Conservation (phyloP, 2,113 vertebrate genomes). For the Physeter macrocephalus region DNA sequence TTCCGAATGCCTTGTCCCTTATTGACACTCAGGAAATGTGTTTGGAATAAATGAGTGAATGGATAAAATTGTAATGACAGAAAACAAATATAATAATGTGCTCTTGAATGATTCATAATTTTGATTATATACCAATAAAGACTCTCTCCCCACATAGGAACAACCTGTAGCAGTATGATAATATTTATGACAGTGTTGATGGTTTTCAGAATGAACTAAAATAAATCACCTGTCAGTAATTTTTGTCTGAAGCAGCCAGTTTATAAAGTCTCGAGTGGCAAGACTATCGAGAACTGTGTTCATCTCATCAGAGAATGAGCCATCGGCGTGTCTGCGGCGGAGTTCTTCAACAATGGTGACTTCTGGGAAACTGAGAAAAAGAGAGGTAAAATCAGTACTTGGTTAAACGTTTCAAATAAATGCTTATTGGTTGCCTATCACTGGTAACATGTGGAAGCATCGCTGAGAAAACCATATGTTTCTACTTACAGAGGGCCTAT, state of each 20-base stretch:
- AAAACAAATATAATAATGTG: background rate
- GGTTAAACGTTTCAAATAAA: background rate
- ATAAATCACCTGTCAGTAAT: constrained; percentile 84
- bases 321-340: constrained; percentile 92
- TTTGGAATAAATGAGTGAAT: background rate
- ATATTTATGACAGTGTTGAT: background rate
- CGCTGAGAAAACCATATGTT: background rate
- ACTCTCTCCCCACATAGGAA: background rate
- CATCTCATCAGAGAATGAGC: constrained; percentile 96
- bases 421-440: background rate
- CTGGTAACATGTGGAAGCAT: background rate
- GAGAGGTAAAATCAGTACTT: background rate
- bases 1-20: background rate
- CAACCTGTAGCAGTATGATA: background rate
- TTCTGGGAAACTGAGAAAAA: constrained; percentile 82
- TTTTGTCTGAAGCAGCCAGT: constrained; percentile 94
- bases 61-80: background rate
- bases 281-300: constrained; percentile 94
- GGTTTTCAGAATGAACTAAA: constrained; percentile 43
- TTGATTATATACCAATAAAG: background rate
- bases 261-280: constrained; percentile 94
- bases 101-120: background rate
- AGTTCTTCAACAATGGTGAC: constrained; percentile 76
- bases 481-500: background rate
- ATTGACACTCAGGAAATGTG: background rate